Evolutionary conservation across 2,113 vertebrate species (phyloP).

Genomic region (Piprites chloris): DNA sequence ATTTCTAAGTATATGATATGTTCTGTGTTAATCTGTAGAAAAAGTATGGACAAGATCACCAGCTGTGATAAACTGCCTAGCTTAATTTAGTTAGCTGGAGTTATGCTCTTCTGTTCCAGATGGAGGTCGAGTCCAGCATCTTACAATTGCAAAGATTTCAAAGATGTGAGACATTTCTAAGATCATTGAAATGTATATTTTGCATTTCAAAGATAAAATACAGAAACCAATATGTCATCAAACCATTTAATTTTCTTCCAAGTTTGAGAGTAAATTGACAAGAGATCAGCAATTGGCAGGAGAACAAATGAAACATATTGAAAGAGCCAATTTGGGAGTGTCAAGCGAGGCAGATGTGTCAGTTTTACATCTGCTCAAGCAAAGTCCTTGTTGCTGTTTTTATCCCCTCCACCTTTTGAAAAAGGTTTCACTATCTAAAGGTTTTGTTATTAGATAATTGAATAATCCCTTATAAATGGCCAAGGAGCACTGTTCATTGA

Average conservation of each 20-base stretch:
- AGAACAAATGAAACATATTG: conserved; percentile 61
- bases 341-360: conserved; percentile 34
- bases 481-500: not conserved
- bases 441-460: conserved; percentile 40
- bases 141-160: conserved; percentile 7
- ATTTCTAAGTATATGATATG: not conserved
- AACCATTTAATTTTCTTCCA: conserved; percentile 58
- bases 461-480: conserved; percentile 6
- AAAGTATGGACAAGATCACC: not conserved
- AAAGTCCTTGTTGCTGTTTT: not conserved
- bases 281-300: conserved; percentile 57
- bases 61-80: conserved; percentile 1
- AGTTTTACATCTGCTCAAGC: conserved; percentile 40
- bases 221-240: conserved; percentile 51
- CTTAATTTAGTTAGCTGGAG: not conserved
- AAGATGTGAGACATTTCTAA: conserved; percentile 16
- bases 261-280: conserved; percentile 39
- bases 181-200: conserved; percentile 24
- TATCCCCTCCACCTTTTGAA: not conserved
- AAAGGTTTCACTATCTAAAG: not conserved
- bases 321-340: conserved; percentile 30
- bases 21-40: not conserved
- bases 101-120: not conserved
- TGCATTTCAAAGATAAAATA: conserved; percentile 57
- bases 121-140: not conserved